Conservation (phyloP, 2,888 invertebrate genomes). For the Arctia plantaginis region DNA sequence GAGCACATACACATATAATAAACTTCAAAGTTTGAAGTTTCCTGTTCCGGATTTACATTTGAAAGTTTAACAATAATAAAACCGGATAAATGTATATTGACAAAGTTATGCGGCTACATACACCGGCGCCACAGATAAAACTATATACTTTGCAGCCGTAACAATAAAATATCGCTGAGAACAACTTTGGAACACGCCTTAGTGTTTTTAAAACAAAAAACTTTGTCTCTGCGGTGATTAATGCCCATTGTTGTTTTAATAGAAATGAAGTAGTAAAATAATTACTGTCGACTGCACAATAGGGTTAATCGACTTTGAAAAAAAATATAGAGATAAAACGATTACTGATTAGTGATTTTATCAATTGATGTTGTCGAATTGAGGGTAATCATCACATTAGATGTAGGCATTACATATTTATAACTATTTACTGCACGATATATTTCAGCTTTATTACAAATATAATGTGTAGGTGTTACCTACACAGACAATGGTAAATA, state of each 20-base stretch:
- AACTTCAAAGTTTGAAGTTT: slow-evolving; percentile 24
- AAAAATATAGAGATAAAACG: slow-evolving; percentile 24
- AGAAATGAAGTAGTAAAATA: slow-evolving; percentile 24
- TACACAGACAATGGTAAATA: too few species aligned
- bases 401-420: neutral
- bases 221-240: slow-evolving; percentile 5
- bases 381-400: neutral
- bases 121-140: neutral
- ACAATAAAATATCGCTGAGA: neutral
- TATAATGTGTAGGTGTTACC: too few species aligned
- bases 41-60: slow-evolving; percentile 27
- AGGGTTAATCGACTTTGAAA: slow-evolving; percentile 20
- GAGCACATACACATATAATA: neutral
- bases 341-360: slow-evolving; percentile 19
- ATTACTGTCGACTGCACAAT: slow-evolving; percentile 38
- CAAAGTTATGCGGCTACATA: slow-evolving; percentile 18
- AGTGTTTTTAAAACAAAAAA: slow-evolving; percentile 7
- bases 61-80: slow-evolving; percentile 34
- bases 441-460: neutral
- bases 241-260: slow-evolving; percentile 18
- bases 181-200: neutral
- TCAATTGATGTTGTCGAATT: slow-evolving; percentile 16
- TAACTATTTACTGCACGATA: neutral
- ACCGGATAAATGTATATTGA: slow-evolving; percentile 28
- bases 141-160: slow-evolving; percentile 1